Evolutionary conservation across 2,888 invertebrate species (phyloP), one percentile per base, ranked within the genome.

Genomic region (Alloscopus bannaensis): DNA sequence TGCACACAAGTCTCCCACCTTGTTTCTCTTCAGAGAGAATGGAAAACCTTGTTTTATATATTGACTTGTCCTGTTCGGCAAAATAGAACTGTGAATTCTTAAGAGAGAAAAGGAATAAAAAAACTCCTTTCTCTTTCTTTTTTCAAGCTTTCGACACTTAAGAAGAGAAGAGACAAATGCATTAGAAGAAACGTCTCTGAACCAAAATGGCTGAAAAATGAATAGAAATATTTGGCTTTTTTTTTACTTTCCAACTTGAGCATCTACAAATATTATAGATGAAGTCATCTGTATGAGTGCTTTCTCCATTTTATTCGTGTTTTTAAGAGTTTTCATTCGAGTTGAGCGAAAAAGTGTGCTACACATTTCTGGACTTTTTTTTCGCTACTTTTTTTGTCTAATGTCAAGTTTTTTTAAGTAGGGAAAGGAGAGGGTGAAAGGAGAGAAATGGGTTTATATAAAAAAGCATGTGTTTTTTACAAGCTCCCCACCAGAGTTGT

Each of bases 21-120:
- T 6, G 20, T 60, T 36, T 20, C 20, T 13, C 22, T 20, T 20
- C 11, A 60, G 36, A n/a, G n/a, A n/a, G n/a, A 52, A 22, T 4
- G 31, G 66, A 52, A 47, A 52, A 52, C 66, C 66, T 50, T 66
- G 52, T 66, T 36, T n/a, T n/a, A n/a, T n/a, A n/a, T n/a, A n/a
- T 66, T 52, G 29, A 29, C 31, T 29, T 66, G 29, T 31, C 52
- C 66, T 66, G 66, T 52, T 66, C 24, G 52, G 52, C 66, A 66
- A 52, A 45, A 47, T 66, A 66, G 52, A 50, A 66, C 29, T 50
- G 29, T 66, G 50, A 18, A n/a, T 52, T 20, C 8, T 26, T 22
- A 42, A 20, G n/a, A 59, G 26, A 55, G 20, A 11, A 57, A 6
- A 57, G 16, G 57, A 57, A 57, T 24, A n/a, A 47, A n/a, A 47